phyloP scores from a whole-genome alignment of 2,797 vertebrate species.

The Poecilia wingei region DNA sequence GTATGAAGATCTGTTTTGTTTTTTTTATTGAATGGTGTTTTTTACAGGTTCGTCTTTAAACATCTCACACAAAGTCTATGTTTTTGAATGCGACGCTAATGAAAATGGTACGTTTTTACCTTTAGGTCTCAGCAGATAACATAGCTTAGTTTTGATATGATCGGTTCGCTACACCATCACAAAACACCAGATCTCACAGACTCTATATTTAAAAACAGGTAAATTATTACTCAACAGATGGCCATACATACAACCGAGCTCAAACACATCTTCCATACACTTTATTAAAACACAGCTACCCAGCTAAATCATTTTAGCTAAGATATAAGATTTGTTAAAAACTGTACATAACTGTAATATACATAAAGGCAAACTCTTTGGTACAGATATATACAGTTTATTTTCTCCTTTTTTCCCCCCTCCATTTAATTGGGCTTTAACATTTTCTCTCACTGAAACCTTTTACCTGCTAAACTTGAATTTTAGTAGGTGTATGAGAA shows the following conservation, averaged over 20 bases:
- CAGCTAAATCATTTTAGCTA: conserved; percentile 82
- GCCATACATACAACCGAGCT: conserved; percentile 66
- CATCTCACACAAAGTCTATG: conserved; percentile 56
- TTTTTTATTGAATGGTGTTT: conserved; percentile 70
- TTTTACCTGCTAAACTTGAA: conserved; percentile 70
- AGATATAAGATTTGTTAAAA: conserved; percentile 86
- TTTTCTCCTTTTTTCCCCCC: conserved; percentile 53
- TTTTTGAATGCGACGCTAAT: conserved; percentile 50
- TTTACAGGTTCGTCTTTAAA: conserved; percentile 51
- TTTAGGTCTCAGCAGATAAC: conserved; percentile 49
- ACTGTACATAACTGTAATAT: conserved; percentile 87
- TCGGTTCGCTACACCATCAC: conserved; percentile 54
- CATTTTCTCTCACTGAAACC: conserved; percentile 60
- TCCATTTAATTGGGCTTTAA: conserved; percentile 62
- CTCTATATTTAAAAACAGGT: conserved; percentile 56
- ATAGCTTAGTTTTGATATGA: conserved; percentile 51
- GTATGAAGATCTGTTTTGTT: conserved; percentile 54
- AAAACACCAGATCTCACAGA: conserved; percentile 54
- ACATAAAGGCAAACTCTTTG: conserved; percentile 88
- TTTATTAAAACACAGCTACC: conserved; percentile 85
- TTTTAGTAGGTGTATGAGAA: conserved; percentile 67
- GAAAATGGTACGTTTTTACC: conserved; percentile 32
- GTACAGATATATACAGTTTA: conserved; percentile 85
- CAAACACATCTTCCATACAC: conserved; percentile 75
- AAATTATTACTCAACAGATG: conserved; percentile 66